A percentile compares a stretch with the other conserved stretches of the same genome.
Conservation (phyloP, 2,888 invertebrate genomes). For the Gibbula magus region DNA sequence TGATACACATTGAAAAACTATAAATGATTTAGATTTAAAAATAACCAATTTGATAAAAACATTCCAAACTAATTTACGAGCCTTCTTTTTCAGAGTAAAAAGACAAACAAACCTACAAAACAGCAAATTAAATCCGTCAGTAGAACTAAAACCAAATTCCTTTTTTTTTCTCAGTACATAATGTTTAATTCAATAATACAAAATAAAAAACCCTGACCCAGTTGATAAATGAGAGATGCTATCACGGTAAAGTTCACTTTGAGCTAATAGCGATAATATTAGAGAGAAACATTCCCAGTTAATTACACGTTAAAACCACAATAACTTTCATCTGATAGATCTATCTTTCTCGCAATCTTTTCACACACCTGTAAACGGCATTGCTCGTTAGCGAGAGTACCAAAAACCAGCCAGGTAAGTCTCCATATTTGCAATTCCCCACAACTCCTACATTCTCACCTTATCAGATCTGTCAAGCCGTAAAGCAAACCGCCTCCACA, state of each 20-base stretch:
- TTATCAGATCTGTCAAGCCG: neutral
- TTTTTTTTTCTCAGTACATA: neutral
- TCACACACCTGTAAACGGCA: conserved; percentile 5
- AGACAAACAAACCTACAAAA: no score
- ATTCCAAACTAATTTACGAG: no score
- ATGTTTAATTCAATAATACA: neutral
- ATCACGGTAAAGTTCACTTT: neutral
- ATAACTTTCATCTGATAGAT: conserved; percentile 1
- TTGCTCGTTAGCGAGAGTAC: neutral
- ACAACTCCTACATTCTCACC: neutral
- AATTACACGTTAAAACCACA: neutral
- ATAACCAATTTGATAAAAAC: no score
- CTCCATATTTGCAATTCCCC: neutral
- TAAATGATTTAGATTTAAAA: no score
- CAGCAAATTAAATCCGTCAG: no score
- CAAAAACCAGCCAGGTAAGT: neutral
- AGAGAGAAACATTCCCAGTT: neutral
- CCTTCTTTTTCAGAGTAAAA: no score
- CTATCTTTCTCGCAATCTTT: neutral
- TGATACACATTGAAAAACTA: no score
- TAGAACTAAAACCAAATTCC: no score
- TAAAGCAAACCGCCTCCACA: neutral
- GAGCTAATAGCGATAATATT: neutral
- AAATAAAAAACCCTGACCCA: neutral
- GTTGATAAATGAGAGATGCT: neutral